phyloP scores from a whole-genome alignment of 2,797 vertebrate species.

The Yasuhikotakia modesta region DNA sequence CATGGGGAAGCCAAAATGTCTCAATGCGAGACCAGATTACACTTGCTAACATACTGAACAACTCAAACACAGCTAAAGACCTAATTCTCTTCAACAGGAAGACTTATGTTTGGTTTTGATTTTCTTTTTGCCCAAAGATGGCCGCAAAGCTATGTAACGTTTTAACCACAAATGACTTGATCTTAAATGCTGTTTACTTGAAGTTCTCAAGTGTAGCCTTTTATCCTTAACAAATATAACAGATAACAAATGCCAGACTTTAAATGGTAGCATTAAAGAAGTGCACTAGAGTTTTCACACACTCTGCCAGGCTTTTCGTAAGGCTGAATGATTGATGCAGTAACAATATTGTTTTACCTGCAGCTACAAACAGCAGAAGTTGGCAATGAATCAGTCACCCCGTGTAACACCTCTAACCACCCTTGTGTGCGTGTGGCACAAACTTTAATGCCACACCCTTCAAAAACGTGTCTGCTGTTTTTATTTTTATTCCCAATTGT shows the following conservation, averaged over 20 bases:
- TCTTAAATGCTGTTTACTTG: constrained; percentile 17
- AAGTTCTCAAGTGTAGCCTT: constrained; percentile 33
- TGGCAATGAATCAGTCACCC: constrained; percentile 1
- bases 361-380: background rate
- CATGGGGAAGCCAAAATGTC: constrained; percentile 45
- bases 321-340: background rate
- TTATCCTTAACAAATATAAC: constrained; percentile 25
- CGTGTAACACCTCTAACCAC: constrained; percentile 19
- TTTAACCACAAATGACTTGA: constrained; percentile 16
- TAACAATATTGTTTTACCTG: background rate
- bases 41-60: background rate
- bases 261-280: constrained; percentile 42
- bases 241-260: constrained; percentile 39
- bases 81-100: constrained; percentile 14
- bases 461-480: constrained; percentile 5
- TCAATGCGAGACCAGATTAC: constrained; percentile 4
- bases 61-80: background rate
- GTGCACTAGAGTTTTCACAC: constrained; percentile 43
- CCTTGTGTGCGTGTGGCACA: constrained; percentile 33
- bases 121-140: constrained; percentile 1
- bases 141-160: constrained; percentile 5
- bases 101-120: background rate
- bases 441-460: constrained; percentile 9
- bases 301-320: constrained; percentile 9
- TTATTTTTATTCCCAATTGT: background rate